Evolutionary conservation across 2,113 vertebrate genomes (phyloP).

Genomic region (Petrocephalus microphthalmus): DNA sequence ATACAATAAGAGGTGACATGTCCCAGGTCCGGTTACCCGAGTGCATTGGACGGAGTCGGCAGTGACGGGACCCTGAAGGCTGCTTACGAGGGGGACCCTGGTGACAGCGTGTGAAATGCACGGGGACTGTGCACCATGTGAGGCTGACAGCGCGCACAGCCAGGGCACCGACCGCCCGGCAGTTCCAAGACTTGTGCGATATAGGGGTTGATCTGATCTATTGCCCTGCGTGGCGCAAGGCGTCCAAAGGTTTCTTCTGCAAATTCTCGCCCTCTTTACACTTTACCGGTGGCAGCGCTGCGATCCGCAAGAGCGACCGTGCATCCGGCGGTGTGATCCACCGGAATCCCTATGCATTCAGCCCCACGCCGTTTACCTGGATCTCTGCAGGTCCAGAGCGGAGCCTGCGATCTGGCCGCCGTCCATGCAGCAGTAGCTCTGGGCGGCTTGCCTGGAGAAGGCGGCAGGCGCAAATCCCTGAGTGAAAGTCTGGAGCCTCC

Average conservation of each 20-base stretch:
- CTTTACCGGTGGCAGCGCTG: background rate
- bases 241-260: background rate
- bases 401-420: conserved; percentile 63
- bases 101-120: background rate
- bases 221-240: background rate
- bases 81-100: background rate
- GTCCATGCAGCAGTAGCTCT: conserved; percentile 64
- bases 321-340: background rate
- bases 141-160: background rate
- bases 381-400: conserved; percentile 79
- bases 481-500: conserved; percentile 89
- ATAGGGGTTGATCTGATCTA: background rate
- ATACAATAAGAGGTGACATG: background rate
- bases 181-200: background rate
- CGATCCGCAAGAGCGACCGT: too few species aligned
- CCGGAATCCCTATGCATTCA: background rate
- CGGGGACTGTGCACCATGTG: background rate
- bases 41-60: background rate
- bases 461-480: conserved; percentile 77
- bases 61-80: background rate
- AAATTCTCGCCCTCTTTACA: background rate
- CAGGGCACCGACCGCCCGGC: background rate
- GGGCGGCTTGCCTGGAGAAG: conserved; percentile 69
- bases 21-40: background rate
- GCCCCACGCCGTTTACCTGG: conserved; percentile 65